Percentiles rank a stretch among this genome's conserved stretches.
Conservation (phyloP, 2,888 invertebrate genomes). For the Aphrophora alni region DNA sequence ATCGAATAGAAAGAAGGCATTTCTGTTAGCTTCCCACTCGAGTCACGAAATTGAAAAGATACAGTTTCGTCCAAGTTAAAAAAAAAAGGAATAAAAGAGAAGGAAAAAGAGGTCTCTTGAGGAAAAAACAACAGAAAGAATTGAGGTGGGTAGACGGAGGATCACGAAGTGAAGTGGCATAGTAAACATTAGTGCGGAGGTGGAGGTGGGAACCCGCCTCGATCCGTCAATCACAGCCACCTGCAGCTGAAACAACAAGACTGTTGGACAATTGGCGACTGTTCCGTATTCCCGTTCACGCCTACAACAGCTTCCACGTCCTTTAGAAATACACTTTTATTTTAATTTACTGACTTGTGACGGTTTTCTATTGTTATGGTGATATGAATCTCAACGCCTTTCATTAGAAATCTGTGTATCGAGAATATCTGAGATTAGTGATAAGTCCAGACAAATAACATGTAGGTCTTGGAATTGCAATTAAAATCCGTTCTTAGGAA, state of each 20-base stretch:
- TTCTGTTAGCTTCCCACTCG: not conserved
- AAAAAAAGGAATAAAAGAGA: not conserved
- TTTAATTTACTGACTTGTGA: not conserved
- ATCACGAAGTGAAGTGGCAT: constrained; percentile 2
- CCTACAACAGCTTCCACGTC: not conserved
- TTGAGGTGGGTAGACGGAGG: constrained; percentile 5
- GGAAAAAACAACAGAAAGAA: not conserved
- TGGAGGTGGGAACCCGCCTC: not conserved
- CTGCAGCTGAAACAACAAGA: constrained; percentile 2
- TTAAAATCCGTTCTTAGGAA: no score
- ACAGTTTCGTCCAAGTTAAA: not conserved
- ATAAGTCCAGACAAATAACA: no score
- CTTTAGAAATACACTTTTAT: not conserved
- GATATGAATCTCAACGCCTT: not conserved
- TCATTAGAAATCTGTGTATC: not conserved
- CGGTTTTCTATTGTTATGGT: not conserved
- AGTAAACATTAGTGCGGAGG: not conserved
- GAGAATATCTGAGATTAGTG: no score
- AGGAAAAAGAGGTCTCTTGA: not conserved
- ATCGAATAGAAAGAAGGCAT: not conserved
- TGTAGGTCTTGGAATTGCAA: no score
- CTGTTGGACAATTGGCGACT: not conserved
- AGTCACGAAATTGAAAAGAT: constrained; percentile 2
- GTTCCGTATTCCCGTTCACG: not conserved
- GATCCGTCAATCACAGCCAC: not conserved